phyloP scores from a whole-genome alignment of 1,140 invertebrate species.

The Melitaea cinxia region DNA sequence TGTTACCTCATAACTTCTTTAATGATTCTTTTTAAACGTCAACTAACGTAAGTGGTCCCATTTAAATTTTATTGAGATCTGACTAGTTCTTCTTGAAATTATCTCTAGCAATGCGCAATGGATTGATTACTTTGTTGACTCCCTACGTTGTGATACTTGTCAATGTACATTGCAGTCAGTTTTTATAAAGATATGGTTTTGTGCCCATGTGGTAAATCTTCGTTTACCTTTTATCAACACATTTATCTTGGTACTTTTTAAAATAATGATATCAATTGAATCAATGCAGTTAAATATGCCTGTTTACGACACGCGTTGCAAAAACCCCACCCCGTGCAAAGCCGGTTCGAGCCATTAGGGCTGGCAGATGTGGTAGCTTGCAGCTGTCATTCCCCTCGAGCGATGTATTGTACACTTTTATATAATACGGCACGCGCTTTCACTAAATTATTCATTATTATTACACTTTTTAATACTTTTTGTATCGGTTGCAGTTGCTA shows the following conservation, averaged over 20 bases:
- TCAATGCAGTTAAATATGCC: constrained; percentile 41
- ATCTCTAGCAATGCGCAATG: too few species aligned
- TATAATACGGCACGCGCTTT: constrained; percentile 77
- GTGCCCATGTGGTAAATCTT: too few species aligned
- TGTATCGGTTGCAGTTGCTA: constrained; percentile 63
- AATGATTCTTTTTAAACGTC: too few species aligned
- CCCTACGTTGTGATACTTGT: too few species aligned
- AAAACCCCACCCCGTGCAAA: constrained; percentile 23
- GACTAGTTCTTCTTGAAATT: too few species aligned
- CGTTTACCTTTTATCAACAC: too few species aligned
- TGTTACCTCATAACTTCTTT: too few species aligned
- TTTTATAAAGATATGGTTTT: too few species aligned
- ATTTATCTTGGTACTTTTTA: neutral
- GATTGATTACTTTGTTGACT: too few species aligned
- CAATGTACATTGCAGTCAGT: too few species aligned
- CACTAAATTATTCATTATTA: constrained; percentile 75
- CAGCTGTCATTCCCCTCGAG: constrained; percentile 66
- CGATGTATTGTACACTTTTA: constrained; percentile 53
- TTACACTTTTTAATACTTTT: constrained; percentile 56
- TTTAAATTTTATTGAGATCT: too few species aligned
- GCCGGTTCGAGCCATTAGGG: constrained; percentile 22
- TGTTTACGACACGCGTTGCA: constrained; percentile 39
- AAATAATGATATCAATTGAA: neutral
- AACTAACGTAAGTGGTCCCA: too few species aligned
- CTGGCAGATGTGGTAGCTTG: constrained; percentile 68